Base-by-base conservation (phyloP, 1,140 invertebrate genomes). In the Drosophila orosa region DNA sequence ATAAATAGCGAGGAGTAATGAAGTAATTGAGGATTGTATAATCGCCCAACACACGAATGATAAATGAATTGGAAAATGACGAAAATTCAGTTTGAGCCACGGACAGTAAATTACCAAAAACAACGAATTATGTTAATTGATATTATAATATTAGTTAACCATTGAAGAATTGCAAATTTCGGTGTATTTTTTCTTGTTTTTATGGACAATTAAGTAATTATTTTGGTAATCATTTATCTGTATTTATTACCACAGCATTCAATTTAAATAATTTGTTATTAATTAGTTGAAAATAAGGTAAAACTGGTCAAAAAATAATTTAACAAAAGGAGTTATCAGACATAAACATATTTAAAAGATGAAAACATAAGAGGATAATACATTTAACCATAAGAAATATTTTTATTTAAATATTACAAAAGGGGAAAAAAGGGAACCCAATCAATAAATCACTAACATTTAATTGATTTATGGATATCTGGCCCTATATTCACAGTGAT, bases 1-100 rank as follows among this genome's bases (percentile, higher is more conserved):
- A 58, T 48, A 58, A 72, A 72, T 48, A 71, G 68, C 27, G 66
- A 2, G 66, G 35, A 58, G 68, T 71, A 72, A 71, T 58, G 35
- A 71, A 71, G 65, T 58, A 72, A 71, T 71, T 71, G 67, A 22
- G n/a, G 19, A 22, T 71, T 69, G 67, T 71, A 39, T 48, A 69
- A 71, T 69, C n/a, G n/a, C 22, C 22, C 13, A 22, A 3, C 22
- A 35, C 19, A 29, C 47, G 50, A 47, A 58, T 71, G 65, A 71
- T 48, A 40, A 60, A 48, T 69, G 42, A 42, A 69, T 71, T 71
- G 63, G 54, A 33, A 39, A 56, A 71, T 56, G 54, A 47, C 37
- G 24, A 56, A 71, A 68, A 68, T 57, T 56, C 22, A 56, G 27
- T 27, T 40, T 58, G 19, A 58, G 31, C 22, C 10, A 33, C 4